phyloP scores from a whole-genome alignment of 2,797 vertebrate genomes.

The Gambusia yucatana region DNA sequence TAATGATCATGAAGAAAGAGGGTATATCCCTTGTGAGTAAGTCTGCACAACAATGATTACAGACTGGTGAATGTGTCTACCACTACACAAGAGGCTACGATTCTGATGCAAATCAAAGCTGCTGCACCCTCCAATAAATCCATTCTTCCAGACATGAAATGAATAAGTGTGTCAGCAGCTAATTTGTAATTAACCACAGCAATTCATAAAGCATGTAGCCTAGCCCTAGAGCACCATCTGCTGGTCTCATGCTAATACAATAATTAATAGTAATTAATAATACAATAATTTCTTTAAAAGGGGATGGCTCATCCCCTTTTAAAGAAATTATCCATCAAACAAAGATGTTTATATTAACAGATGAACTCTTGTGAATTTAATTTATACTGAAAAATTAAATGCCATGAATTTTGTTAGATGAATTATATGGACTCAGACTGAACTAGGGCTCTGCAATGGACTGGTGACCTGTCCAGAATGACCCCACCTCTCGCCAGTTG shows the following conservation, averaged over 20 bases:
- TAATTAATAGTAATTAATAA: neutral
- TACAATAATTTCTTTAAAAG: no score
- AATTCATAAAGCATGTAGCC: conserved; percentile 1
- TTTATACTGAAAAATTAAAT: neutral
- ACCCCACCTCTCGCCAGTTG: no score
- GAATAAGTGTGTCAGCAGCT: conserved; percentile 42
- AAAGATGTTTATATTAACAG: conserved; percentile 9
- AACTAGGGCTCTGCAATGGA: neutral
- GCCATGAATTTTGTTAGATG: neutral
- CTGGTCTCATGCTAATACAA: conserved; percentile 36
- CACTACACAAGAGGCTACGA: conserved; percentile 54
- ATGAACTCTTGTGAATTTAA: conserved; percentile 11
- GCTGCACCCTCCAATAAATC: conserved; percentile 60
- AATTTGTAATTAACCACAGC: conserved; percentile 37
- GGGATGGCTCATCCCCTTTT: neutral
- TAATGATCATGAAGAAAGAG: conserved; percentile 68
- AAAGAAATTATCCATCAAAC: neutral
- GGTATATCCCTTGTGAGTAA: conserved; percentile 60
- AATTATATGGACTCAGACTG: neutral
- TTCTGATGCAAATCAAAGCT: conserved; percentile 74
- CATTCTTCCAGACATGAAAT: conserved; percentile 40
- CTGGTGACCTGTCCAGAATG: no score
- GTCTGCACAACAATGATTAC: conserved; percentile 78
- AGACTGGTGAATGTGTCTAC: conserved; percentile 65
- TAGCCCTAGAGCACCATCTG: conserved; percentile 63